Evolutionary conservation across 1,140 invertebrate species (phyloP).

Genomic region (Chrysopa pallens): DNA sequence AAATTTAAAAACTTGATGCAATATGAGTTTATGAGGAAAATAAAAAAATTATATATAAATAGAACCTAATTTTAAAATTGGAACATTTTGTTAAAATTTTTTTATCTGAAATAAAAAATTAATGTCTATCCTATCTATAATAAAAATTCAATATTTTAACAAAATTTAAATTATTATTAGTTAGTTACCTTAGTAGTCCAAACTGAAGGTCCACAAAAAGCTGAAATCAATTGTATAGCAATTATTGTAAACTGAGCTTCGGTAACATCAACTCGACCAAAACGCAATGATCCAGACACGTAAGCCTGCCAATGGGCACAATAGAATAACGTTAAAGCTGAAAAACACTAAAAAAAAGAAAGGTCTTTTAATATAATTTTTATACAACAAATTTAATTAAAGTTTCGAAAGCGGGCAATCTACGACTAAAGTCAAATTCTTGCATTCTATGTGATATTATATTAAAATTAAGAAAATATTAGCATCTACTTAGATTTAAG

Average conservation of each 20-base stretch:
- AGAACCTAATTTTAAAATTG: too few relatives aligned
- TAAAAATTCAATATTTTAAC: background rate
- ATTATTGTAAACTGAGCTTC: slow-evolving; percentile 95
- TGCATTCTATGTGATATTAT: too few relatives aligned
- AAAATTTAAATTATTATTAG: slow-evolving; percentile 1
- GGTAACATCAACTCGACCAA: slow-evolving; percentile 94
- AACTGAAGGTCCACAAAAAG: slow-evolving; percentile 65
- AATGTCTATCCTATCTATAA: slow-evolving; percentile 3
- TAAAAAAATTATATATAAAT: too few relatives aligned
- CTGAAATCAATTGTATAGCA: slow-evolving; percentile 68
- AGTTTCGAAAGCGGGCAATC: too few relatives aligned
- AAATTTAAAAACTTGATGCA: too few relatives aligned
- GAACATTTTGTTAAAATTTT: too few relatives aligned
- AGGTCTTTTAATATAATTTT: background rate
- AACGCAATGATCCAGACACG: slow-evolving; percentile 81
- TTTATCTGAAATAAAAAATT: background rate
- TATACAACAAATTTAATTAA: too few relatives aligned
- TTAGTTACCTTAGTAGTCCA: slow-evolving; percentile 65
- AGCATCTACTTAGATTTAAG: too few relatives aligned
- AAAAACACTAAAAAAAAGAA: slow-evolving; percentile 52
- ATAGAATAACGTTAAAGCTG: slow-evolving; percentile 89
- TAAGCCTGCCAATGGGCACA: slow-evolving; percentile 99
- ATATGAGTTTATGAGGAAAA: too few relatives aligned
- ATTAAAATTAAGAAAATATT: too few relatives aligned
- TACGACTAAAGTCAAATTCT: too few relatives aligned